Base-by-base conservation (phyloP, 2,888 invertebrate species). In the Cryptophagus acutangulus region DNA sequence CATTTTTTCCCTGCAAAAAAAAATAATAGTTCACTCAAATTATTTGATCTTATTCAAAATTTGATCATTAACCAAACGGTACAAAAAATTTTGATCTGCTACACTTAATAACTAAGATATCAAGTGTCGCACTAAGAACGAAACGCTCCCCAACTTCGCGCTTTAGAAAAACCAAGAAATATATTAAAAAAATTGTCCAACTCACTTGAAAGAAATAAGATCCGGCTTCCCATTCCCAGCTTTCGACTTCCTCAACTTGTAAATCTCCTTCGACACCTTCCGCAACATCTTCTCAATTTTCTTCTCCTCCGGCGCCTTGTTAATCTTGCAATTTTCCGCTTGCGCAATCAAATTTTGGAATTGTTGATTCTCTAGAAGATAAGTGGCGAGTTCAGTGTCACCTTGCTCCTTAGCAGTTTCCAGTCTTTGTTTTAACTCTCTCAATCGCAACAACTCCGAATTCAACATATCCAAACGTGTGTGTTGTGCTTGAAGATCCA, bases 401-500 rank as follows among this genome's bases (percentile, higher is more conserved):
- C 89, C 88, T 56, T 82, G 80, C 41, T 83, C 81, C 58, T 88
- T 85, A 0, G 91, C 92, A 53, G 82, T 81, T 68, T 94, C 93
- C 62, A 95, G 72, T 53, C 76, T 73, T 65, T 79, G 78, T 64
- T 92, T 93, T 31, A 95, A 74, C 53, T 86, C 85, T 48, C 85
- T 78, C 47, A 95, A 74, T 63, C 89, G 79, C 42, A 76, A 73
- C 53, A 95, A 81, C 73, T 95, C 93, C 49, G 87, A 85, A 54
- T 87, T 81, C 31, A 93, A 76, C 58, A 89, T 86, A 48, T 82
- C 80, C 37, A 94, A 73, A 41, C 88, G 77, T 9, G 86, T 83
- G 69, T 93, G 89, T 62, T 94, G 94, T 38, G 95, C 95, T 68
- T 86, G 87, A 53, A 93, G 76, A 71, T 95, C 95, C 46, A 95